Evolutionary conservation across 2,113 vertebrate species (phyloP).

Genomic region (Cairina moschata): DNA sequence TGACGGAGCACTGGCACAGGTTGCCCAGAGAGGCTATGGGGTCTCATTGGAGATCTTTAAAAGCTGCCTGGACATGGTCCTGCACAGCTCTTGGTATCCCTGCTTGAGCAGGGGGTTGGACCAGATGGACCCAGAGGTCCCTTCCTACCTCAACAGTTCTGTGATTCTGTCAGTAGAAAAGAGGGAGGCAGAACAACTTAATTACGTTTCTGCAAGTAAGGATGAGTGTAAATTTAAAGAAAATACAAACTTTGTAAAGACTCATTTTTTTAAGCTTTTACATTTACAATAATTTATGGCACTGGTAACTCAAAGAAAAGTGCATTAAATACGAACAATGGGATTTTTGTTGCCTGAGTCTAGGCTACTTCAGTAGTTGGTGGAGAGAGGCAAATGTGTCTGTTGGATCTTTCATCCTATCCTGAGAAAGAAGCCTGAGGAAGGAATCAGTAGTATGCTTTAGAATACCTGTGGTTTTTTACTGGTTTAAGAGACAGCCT

Average conservation of each 20-base stretch:
- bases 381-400: constrained; percentile 18
- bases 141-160: neutral
- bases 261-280: neutral
- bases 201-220: neutral
- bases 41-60: neutral
- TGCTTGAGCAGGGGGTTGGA: neutral
- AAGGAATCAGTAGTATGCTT: neutral
- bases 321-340: neutral
- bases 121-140: neutral
- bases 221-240: neutral
- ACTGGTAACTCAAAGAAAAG: neutral
- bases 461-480: neutral
- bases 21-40: neutral
- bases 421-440: neutral
- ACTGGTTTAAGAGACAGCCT: neutral
- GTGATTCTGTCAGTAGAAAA: neutral
- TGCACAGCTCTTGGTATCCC: neutral
- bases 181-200: neutral
- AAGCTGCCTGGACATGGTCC: neutral
- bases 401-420: neutral
- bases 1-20: neutral
- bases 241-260: neutral
- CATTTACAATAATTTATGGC: neutral
- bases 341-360: constrained; percentile 1
- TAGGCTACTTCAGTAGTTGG: neutral